Percentiles rank a stretch among this genome's conserved stretches.
Conservation (phyloP, 1,140 invertebrate genomes). For the Pseudomyrmex sp. region DNA sequence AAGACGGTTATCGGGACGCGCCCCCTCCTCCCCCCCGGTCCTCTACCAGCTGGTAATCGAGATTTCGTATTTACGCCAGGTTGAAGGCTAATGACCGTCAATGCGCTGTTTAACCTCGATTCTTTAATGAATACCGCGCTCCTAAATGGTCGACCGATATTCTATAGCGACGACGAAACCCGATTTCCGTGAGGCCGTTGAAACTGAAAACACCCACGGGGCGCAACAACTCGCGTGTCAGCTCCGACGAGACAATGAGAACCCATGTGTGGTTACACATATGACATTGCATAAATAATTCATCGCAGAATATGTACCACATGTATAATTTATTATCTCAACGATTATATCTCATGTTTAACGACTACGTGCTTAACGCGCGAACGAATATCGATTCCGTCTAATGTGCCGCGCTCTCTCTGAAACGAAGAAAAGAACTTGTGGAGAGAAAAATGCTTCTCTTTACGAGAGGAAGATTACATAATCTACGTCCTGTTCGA, state of each 20-base stretch:
- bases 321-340: constrained; percentile 38
- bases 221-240: not conserved
- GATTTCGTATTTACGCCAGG: not conserved
- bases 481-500: too few species aligned
- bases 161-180: too few species aligned
- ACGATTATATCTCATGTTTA: not conserved
- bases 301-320: constrained; percentile 4
- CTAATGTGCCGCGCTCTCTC: not conserved
- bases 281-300: constrained; percentile 37
- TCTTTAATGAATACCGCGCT: not conserved
- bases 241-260: not conserved
- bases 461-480: too few species aligned
- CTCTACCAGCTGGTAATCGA: not conserved
- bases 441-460: not conserved
- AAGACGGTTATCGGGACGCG: not conserved
- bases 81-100: not conserved
- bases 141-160: not conserved
- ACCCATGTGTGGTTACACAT: constrained; percentile 3
- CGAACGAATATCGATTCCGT: constrained; percentile 18
- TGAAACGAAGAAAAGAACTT: not conserved
- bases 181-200: not conserved
- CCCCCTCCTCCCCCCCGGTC: too few species aligned
- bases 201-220: not conserved
- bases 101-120: not conserved
- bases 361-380: constrained; percentile 7